A percentile compares a stretch with the other conserved stretches of the same genome.
These are phyloP conservation scores for Hylia prasina DNA, from an alignment of 2,113 vertebrate genomes.

Conservation along the genomic window DNA sequence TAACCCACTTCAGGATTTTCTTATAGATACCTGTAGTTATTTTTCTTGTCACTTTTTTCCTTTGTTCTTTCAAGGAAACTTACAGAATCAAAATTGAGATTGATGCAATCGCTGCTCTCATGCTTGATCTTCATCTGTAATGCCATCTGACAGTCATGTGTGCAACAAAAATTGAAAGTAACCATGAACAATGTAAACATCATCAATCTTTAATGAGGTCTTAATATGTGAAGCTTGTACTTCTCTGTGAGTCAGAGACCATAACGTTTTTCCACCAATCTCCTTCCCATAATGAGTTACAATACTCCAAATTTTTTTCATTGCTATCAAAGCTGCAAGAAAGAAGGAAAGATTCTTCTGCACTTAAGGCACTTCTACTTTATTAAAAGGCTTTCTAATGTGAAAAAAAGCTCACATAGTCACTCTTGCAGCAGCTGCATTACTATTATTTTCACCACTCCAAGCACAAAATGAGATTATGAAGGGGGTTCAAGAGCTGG, in stretches of 20 bases:
- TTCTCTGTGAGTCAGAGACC: neutral
- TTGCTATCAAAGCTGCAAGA: neutral
- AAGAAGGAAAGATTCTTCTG: neutral
- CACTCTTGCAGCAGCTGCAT: constrained; percentile 49
- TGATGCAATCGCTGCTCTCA: neutral
- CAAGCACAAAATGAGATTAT: constrained; percentile 73
- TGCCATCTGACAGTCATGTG: neutral
- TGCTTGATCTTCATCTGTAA: neutral
- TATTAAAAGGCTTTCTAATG: constrained; percentile 67
- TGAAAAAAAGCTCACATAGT: constrained; percentile 64
- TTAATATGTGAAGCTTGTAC: neutral
- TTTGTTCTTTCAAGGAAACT: neutral
- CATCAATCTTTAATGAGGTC: constrained; percentile 14
- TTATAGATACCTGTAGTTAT: neutral
- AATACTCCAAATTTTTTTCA: neutral
- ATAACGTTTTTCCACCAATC: neutral
- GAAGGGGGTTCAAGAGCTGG: constrained; percentile 52
- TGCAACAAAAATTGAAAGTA: constrained; percentile 16
- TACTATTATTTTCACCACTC: constrained; percentile 66
- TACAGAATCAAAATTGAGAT: neutral
- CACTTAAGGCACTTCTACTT: constrained; percentile 54
- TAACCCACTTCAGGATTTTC: neutral
- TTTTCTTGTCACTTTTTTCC: neutral
- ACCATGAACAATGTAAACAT: neutral
- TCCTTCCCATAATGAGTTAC: neutral